Evolutionary conservation across 1,140 invertebrate genomes (phyloP).

Genomic region (Alviniconcha marisindica): DNA sequence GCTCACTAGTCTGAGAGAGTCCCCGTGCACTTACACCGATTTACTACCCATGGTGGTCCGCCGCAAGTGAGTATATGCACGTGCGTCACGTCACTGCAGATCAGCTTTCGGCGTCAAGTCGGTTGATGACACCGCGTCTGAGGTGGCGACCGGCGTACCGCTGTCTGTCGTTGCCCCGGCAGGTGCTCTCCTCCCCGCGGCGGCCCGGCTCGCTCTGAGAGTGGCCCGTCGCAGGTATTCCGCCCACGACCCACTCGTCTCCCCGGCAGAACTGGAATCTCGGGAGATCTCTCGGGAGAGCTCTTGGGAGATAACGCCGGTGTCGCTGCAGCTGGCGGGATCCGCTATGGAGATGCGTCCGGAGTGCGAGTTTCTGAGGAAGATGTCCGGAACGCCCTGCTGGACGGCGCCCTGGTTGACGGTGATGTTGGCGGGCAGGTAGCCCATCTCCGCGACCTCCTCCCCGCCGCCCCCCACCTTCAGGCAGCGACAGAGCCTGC

Average conservation of each 20-base stretch:
- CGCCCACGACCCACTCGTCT: constrained; percentile 14
- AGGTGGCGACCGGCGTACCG: too few species aligned
- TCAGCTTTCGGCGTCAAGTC: background rate
- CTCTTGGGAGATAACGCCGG: too few species aligned
- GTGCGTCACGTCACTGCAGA: background rate
- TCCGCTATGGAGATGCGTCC: constrained; percentile 3
- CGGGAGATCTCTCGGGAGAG: background rate
- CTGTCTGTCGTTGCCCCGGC: too few species aligned
- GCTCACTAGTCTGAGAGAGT: too few species aligned
- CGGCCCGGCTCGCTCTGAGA: background rate
- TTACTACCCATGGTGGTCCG: too few species aligned
- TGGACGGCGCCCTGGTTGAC: constrained; percentile 12
- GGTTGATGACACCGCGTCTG: too few species aligned
- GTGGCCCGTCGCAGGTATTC: background rate
- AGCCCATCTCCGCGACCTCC: background rate
- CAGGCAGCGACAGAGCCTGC: too few species aligned
- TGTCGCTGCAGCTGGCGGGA: background rate
- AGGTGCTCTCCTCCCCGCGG: too few species aligned
- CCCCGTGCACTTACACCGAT: too few species aligned
- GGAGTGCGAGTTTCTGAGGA: background rate
- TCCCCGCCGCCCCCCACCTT: too few species aligned
- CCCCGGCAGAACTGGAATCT: background rate
- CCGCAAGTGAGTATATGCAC: too few species aligned
- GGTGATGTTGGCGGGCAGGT: constrained; percentile 28
- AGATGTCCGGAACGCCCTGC: constrained; percentile 26